Conservation (phyloP, 1,140 invertebrate species). For the Zaprionus ghesquierei region DNA sequence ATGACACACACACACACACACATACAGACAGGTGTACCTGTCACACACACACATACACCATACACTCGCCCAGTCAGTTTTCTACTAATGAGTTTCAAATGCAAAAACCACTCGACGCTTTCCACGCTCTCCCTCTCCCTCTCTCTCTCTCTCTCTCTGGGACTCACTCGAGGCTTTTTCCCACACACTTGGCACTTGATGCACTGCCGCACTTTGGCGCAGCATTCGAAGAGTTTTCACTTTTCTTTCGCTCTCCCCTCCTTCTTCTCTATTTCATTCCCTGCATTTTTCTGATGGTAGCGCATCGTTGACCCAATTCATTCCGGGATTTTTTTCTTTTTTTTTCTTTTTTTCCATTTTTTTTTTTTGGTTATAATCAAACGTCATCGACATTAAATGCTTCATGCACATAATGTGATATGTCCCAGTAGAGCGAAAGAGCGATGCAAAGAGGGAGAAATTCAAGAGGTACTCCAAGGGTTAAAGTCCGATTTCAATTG, state of each 20-base stretch:
- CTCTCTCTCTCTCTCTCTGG: too few species aligned
- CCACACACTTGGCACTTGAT: slow-evolving; percentile 47
- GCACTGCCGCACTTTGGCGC: slow-evolving; percentile 57
- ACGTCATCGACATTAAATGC: slow-evolving; percentile 29
- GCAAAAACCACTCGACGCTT: slow-evolving; percentile 40
- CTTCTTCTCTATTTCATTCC: not conserved
- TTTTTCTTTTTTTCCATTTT: slow-evolving; percentile 35
- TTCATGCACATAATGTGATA: slow-evolving; percentile 5
- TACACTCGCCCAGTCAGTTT: slow-evolving; percentile 8
- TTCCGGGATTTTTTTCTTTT: slow-evolving; percentile 5
- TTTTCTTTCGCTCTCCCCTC: slow-evolving; percentile 2
- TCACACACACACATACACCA: not conserved
- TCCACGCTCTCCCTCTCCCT: not conserved
- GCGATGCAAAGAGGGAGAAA: not conserved
- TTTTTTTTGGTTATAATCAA: slow-evolving; percentile 35
- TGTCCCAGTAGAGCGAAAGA: not conserved
- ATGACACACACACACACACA: slow-evolving; percentile 7
- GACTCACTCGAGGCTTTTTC: slow-evolving; percentile 16
- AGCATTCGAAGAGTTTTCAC: slow-evolving; percentile 56
- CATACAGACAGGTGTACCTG: slow-evolving; percentile 1
- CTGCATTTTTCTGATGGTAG: slow-evolving; percentile 43
- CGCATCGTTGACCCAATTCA: slow-evolving; percentile 63
- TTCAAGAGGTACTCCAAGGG: not conserved
- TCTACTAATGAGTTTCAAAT: slow-evolving; percentile 76
- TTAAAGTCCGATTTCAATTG: not conserved